These are phyloP conservation scores for Cosmia trapezina DNA, from an alignment of 2,888 invertebrate genomes.

Conservation along the genomic window DNA sequence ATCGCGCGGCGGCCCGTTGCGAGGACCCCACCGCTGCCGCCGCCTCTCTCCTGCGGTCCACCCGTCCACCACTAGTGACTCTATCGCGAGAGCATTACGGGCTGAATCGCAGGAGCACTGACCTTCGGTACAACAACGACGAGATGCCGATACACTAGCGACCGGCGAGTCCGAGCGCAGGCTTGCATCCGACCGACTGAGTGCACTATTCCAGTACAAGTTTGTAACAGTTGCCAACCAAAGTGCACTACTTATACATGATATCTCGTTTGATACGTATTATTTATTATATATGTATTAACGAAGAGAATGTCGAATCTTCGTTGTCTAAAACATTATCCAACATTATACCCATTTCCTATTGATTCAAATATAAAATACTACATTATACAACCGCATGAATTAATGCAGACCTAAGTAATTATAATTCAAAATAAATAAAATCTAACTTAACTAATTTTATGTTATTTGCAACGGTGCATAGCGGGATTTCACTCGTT, in stretches of 20 bases:
- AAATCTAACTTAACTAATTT: neutral
- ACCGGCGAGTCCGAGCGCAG: conserved; percentile 74
- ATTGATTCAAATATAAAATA: conserved; percentile 13
- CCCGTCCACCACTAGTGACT: conserved; percentile 85
- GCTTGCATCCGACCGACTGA: conserved; percentile 76
- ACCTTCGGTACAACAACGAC: conserved; percentile 81
- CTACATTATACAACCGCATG: conserved; percentile 15
- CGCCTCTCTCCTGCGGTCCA: conserved; percentile 85
- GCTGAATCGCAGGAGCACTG: conserved; percentile 87
- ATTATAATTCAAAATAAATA: conserved; percentile 3
- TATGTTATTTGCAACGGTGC: conserved; percentile 31
- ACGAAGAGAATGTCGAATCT: conserved; percentile 1
- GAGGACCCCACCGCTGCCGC: conserved; percentile 86
- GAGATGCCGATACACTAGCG: conserved; percentile 70
- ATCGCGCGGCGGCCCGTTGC: conserved; percentile 77
- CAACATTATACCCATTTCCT: conserved; percentile 10
- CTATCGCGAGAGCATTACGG: conserved; percentile 86
- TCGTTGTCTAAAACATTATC: conserved; percentile 3
- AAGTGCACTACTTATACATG: conserved; percentile 39
- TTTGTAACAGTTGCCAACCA: conserved; percentile 63
- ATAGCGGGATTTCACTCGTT: conserved; percentile 40
- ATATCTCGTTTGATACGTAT: conserved; percentile 20
- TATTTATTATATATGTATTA: conserved; percentile 17
- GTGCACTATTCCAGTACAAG: conserved; percentile 75
- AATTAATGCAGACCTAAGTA: conserved; percentile 6